Evolutionary conservation across 2,113 vertebrate genomes (phyloP), one percentile per base, ranked within the genome.

Genomic region (Coryphaenoides rupestris): DNA sequence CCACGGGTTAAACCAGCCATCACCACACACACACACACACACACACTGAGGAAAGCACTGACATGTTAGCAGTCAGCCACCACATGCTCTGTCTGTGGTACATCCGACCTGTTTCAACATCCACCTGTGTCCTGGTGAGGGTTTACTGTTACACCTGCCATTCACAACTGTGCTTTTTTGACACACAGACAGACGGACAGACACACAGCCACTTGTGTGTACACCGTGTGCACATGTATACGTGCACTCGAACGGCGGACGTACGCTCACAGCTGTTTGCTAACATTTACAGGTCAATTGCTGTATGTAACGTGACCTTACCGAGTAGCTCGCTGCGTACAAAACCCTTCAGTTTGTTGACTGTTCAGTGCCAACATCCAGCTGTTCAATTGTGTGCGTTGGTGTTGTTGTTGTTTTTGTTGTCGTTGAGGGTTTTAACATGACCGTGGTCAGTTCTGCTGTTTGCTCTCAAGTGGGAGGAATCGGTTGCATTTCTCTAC

Each of bases 391-490:
- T 59, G 62, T 60, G 19, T 46, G 46, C 50, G 59, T 73, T 62
- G 65, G 55, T 49, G 73, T 78, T 76, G 70, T 63, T 67, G 62
- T n/a, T n/a, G n/a, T n/a, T n/a, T n/a, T n/a, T n/a, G n/a, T n/a
- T n/a, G n/a, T n/a, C n/a, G n/a, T 69, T 61, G 55, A 57, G 87
- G 70, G 81, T 73, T 87, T 80, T 81, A 84, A 84, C 75, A 77
- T 65, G 9, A 81, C 72, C 68, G 68, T 82, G 69, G 73, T 81
- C 83, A 80, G 71, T 73, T 77, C 70, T 68, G 74, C 68, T 78
- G 64, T 83, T 76, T 76, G 79, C 78, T 80, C 78, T 89, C 81
- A 84, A 87, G 87, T 89, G 82, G 85, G 78, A 85, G 72, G 81
- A 84, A 87, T 87, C 77, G 49, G 79, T 84, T 81, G 80, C 78